Evolutionary conservation across 2,888 invertebrate genomes (phyloP).

Genomic region (Cremastinae sp.): DNA sequence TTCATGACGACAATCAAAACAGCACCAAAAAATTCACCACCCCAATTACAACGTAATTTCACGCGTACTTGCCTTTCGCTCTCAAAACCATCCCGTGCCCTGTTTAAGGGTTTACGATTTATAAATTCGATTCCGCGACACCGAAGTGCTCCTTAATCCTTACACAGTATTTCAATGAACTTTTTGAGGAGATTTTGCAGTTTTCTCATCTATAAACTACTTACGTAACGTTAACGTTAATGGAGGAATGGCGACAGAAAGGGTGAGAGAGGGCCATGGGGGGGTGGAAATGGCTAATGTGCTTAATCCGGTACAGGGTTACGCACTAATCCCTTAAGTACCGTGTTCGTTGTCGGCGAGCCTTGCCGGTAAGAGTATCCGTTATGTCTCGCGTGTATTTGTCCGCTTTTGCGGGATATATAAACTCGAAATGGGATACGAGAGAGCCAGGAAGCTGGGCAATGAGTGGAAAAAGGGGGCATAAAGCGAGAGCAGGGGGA

Average conservation of each 20-base stretch:
- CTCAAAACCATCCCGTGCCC: no score
- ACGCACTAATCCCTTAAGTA: slow-evolving; percentile 54
- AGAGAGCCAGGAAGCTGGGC: neutral
- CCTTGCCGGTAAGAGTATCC: neutral
- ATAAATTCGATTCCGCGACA: no score
- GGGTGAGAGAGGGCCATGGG: no score
- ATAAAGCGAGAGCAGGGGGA: neutral
- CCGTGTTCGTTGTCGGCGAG: slow-evolving; percentile 40
- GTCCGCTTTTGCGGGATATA: slow-evolving; percentile 13
- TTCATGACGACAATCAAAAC: no score
- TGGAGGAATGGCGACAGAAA: neutral
- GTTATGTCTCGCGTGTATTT: neutral
- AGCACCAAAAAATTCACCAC: no score
- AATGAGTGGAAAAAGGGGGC: neutral
- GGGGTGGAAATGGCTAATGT: slow-evolving; percentile 34
- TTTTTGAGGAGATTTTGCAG: neutral
- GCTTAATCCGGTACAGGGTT: slow-evolving; percentile 55
- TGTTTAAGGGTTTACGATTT: no score
- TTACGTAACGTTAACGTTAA: slow-evolving; percentile 8
- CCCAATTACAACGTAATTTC: no score
- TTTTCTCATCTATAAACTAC: slow-evolving; percentile 46
- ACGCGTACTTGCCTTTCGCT: no score
- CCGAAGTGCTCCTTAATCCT: no score
- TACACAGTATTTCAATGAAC: no score
- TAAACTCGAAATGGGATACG: slow-evolving; percentile 9